Percentiles rank a stretch among this genome's conserved stretches.
phyloP scores from a whole-genome alignment of 2,888 invertebrate genomes.

The Thalpophila matura region DNA sequence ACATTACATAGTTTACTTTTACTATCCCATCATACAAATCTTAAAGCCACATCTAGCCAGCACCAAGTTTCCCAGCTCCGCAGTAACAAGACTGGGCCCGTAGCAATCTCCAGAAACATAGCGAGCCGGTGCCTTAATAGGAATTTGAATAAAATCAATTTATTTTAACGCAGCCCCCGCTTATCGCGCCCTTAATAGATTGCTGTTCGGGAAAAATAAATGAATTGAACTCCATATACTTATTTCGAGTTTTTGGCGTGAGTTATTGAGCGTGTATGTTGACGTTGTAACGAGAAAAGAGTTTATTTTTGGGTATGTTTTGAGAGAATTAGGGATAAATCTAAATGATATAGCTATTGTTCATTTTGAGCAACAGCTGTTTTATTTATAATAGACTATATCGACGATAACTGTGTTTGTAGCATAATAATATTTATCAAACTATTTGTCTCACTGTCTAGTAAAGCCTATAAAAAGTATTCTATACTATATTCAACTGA shows the following conservation, averaged over 20 bases:
- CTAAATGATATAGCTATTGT: not conserved
- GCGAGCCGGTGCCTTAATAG: conserved; percentile 82
- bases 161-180: conserved; percentile 85
- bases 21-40: too few species aligned
- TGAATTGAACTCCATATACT: conserved; percentile 70
- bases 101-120: conserved; percentile 86
- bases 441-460: too few species aligned
- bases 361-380: not conserved
- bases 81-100: conserved; percentile 70
- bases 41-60: conserved; percentile 65
- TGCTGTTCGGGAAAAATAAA: conserved; percentile 79
- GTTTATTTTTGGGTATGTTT: conserved; percentile 8
- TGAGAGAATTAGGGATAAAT: not conserved
- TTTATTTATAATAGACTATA: too few species aligned
- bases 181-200: conserved; percentile 87
- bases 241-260: conserved; percentile 53
- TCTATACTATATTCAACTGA: too few species aligned
- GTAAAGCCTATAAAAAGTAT: too few species aligned
- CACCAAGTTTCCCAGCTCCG: conserved; percentile 46
- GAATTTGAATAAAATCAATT: conserved; percentile 91
- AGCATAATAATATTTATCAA: too few species aligned
- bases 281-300: conserved; percentile 34
- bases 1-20: too few species aligned
- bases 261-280: conserved; percentile 49
- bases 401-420: too few species aligned